Base-by-base conservation (phyloP, 2,797 vertebrate genomes). In the Myotis daubentonii region DNA sequence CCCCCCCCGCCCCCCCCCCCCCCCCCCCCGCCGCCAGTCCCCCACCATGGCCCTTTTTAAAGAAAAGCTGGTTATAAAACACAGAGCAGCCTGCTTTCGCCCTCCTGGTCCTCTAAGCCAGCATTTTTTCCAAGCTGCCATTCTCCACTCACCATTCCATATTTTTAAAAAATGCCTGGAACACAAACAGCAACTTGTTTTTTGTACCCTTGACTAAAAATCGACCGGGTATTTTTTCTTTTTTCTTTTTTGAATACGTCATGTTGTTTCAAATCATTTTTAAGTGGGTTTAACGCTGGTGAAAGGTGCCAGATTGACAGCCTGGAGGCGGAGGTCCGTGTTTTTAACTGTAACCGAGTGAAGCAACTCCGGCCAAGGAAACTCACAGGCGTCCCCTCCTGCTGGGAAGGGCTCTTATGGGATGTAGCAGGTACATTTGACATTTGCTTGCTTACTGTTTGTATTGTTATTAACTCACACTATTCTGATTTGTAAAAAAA, bases 121-220 rank as follows among this genome's bases (percentile, higher is more conserved):
- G 53, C 51, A 3, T 8, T 78, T 89, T 86, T 71, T 23, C 55
- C 68, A 79, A 84, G 12, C 30, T 83, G 71, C 38, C 91, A 68
- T 82, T 66, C 68, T 82, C 47, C 51, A 76, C 86, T 94, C 76
- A 53, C 68, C 65, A 96, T 76, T 83, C 19, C 68, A 53, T 41
- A 76, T 79, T 70, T 93, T 53, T 0, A 8, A 57, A 55, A 87
- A 92, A 65, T 28, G 91, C n/a, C 53, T 75, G 51, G 33, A 71
- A 84, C 28, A 41, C 82, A 55, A 85, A 82, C 25, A 76, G 83
- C 53, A 81, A 41, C 41, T 93, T 94, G 23, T 47, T 87, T 95
- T 92, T 81, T 84, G 76, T 82, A 49, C 44, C 70, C 57, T 89
- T 75, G 91, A 97, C 82, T 90, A 62, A 92, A 96, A 92, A 44